Conservation (phyloP, 1,140 invertebrate genomes). For the Musca vetustissima region DNA sequence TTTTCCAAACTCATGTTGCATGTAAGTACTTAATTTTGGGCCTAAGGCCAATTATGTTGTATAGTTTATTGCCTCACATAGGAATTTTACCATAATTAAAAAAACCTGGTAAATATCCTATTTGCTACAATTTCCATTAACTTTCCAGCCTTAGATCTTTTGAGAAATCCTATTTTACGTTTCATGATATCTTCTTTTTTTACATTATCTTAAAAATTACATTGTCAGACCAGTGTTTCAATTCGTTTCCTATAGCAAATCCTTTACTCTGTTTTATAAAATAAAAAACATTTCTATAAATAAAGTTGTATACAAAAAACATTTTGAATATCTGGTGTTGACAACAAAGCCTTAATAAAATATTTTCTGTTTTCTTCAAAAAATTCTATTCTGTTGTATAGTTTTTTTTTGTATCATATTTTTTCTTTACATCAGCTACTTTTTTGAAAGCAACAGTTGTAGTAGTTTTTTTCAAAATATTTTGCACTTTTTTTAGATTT, state of each 20-base stretch:
- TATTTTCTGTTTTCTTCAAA: constrained; percentile 4
- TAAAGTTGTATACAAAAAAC: constrained; percentile 21
- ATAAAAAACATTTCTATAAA: constrained; percentile 10
- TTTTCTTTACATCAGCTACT: constrained; percentile 3
- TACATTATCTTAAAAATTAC: no score
- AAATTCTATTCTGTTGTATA: background rate
- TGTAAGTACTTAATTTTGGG: no score
- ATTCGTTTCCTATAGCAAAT: constrained; percentile 1
- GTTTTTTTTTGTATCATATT: background rate
- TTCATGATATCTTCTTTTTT: no score
- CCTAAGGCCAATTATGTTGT: no score
- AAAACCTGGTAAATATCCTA: no score
- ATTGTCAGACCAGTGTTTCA: background rate
- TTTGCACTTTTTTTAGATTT: background rate
- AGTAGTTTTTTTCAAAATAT: constrained; percentile 1
- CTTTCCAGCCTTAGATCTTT: no score
- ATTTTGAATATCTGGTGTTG: background rate
- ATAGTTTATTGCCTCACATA: no score
- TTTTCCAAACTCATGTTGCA: no score
- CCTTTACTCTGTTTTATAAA: background rate
- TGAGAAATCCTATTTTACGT: no score
- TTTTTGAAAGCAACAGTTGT: constrained; percentile 6
- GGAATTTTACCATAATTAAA: no score
- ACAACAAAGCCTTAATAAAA: constrained; percentile 20
- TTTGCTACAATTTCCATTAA: no score